A percentile compares a stretch with the other conserved stretches of the same genome.
Conservation (phyloP, 2,797 vertebrate species). For the Sebastes matsubarae region DNA sequence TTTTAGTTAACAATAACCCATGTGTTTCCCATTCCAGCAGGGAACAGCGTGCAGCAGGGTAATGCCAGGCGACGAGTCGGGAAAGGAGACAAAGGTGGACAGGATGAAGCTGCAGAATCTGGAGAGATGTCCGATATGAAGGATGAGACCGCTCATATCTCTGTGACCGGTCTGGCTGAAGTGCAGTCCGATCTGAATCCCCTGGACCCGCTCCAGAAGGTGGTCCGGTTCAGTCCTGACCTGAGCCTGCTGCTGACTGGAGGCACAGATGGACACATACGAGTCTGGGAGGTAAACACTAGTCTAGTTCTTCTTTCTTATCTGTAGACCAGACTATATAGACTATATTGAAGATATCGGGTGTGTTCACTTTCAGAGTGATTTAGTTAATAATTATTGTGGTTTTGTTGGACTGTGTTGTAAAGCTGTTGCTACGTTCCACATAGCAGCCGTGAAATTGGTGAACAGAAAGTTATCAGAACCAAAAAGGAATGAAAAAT, state of each 20-base stretch:
- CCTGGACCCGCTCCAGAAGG: conserved; percentile 90
- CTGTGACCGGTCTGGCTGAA: conserved; percentile 81
- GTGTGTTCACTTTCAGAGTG: too few species aligned
- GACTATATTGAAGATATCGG: too few species aligned
- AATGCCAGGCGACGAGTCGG: conserved; percentile 71
- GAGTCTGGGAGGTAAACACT: conserved; percentile 91
- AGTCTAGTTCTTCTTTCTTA: background rate
- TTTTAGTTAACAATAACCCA: too few species aligned
- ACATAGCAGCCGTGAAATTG: too few species aligned
- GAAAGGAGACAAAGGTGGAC: conserved; percentile 59
- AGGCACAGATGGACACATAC: conserved; percentile 89
- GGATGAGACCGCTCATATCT: conserved; percentile 76
- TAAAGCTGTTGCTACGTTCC: too few species aligned
- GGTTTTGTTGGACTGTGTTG: too few species aligned
- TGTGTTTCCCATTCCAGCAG: conserved; percentile 25
- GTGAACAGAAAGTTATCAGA: too few species aligned
- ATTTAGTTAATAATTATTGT: too few species aligned
- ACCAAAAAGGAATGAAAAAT: too few species aligned
- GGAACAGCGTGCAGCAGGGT: conserved; percentile 59
- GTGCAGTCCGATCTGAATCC: conserved; percentile 90
- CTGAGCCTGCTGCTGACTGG: conserved; percentile 88
- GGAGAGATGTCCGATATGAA: conserved; percentile 50
- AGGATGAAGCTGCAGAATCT: conserved; percentile 23
- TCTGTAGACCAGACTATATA: too few species aligned
- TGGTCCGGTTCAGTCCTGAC: conserved; percentile 88